phyloP scores from a whole-genome alignment of 2,113 vertebrate genomes.

The Alexandromys fortis region DNA sequence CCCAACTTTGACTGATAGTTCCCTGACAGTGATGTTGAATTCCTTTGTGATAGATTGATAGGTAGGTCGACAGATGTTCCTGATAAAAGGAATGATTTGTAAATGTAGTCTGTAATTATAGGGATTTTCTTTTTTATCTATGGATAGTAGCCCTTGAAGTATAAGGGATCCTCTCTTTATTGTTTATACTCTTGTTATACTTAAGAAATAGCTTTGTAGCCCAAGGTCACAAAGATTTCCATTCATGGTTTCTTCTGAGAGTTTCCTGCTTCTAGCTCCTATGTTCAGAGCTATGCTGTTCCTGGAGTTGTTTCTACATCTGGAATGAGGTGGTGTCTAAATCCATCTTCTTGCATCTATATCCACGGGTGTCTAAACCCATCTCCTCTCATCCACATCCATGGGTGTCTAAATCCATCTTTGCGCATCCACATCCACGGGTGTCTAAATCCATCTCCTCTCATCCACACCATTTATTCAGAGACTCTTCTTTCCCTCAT shows the following conservation, averaged over 20 bases:
- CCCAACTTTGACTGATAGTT: not conserved
- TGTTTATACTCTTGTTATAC: not conserved
- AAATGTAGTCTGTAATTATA: not conserved
- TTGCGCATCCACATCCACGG: not conserved
- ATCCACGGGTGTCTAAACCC: not conserved
- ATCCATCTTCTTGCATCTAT: not conserved
- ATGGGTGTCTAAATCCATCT: not conserved
- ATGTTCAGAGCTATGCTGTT: not conserved
- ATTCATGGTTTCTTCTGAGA: conserved; percentile 1
- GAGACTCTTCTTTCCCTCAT: not conserved
- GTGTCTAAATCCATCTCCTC: not conserved
- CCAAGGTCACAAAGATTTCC: not conserved
- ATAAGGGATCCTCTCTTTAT: not conserved
- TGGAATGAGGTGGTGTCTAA: not conserved
- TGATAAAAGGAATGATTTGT: not conserved
- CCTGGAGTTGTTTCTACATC: not conserved
- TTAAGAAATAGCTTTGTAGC: not conserved
- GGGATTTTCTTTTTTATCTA: not conserved
- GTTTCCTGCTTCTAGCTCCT: not conserved
- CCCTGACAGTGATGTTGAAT: not conserved
- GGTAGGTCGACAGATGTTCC: not conserved
- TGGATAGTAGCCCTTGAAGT: not conserved
- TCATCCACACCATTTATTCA: not conserved
- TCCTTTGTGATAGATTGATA: not conserved
- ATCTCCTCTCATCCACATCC: not conserved